Evolutionary conservation across 1,140 invertebrate genomes (phyloP), one percentile per base, ranked within the genome.

Genomic region (Araneus ventricosus): DNA sequence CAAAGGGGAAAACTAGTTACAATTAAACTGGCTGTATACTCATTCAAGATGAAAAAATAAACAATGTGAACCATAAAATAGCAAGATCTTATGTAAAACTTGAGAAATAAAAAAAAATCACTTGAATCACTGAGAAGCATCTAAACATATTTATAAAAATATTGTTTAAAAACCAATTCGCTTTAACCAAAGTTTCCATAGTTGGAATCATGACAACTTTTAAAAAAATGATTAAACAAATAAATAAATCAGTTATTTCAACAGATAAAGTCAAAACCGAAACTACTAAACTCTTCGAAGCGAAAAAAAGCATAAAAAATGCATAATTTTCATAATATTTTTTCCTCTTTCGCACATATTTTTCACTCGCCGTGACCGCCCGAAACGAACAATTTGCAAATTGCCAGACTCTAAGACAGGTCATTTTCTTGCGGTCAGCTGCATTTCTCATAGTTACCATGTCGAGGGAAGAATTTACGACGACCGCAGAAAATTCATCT

Each of bases 361-460:
- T 88, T 52, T 39, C 30, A 22, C 27, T 17, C 37, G 30, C 27
- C 86, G 86, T 70, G 86, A 88, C 85, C 39, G 34, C 34, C 37
- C 22, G 61, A 88, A 67, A 67, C 34, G 61, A 67, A 70, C 61
- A 88, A 88, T 70, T 88, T 88, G 86, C 61, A 88, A 41, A 88
- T 67, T 67, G 37, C 59, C 61, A 45, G 86, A 41, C 41, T n/a
- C 39, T 24, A 84, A 84, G 45, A 61, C 52, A 30, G 84, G 84
- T 59, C 30, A 61, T 34, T 59, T 85, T 52, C 27, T n/a, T 85
- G 82, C 82, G 82, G 82, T 85, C 82, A 85, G 24, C 63, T 67
- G 27, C 63, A 67, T 67, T 37, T 75, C 10, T 14, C 70, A 75
- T 22, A 75, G n/a, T 67, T 67, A 67, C 63, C 63, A 67, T 3